These are phyloP conservation scores for Leucophora obtusa DNA, from an alignment of 2,888 invertebrate species.

Conservation along the genomic window DNA sequence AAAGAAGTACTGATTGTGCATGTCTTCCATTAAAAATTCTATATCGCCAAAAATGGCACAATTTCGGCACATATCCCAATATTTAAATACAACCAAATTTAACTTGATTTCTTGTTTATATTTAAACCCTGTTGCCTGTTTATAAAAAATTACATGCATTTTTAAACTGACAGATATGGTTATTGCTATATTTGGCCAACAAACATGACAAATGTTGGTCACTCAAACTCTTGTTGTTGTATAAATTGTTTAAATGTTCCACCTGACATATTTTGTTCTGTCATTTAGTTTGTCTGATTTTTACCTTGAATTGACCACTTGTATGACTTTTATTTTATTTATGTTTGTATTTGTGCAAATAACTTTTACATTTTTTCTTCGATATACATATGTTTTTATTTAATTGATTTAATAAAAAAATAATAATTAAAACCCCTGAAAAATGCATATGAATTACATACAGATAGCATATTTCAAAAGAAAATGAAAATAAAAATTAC, in stretches of 20 bases:
- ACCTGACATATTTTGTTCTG: not conserved
- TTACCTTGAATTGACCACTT: not conserved
- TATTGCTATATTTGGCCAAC: not conserved
- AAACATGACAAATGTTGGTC: not conserved
- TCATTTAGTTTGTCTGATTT: not conserved
- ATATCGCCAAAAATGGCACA: too few relatives aligned
- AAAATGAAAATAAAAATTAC: too few relatives aligned
- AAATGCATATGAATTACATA: not conserved
- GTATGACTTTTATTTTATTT: conserved; percentile 24
- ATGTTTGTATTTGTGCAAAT: conserved; percentile 23
- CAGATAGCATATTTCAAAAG: too few relatives aligned
- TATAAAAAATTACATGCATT: not conserved
- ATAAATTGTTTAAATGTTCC: not conserved
- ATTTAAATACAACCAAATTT: too few relatives aligned
- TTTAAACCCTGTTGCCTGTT: not conserved
- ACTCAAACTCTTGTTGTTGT: not conserved
- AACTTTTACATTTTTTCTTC: conserved; percentile 9
- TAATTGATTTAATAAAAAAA: conserved; percentile 35
- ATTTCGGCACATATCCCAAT: too few relatives aligned
- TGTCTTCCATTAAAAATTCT: too few relatives aligned
- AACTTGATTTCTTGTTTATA: not conserved
- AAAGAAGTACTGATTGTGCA: too few relatives aligned
- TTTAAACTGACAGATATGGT: not conserved
- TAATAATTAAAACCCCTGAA: not conserved
- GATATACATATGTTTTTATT: not conserved